These are phyloP conservation scores for Torymus auratus DNA, from an alignment of 2,888 invertebrate genomes.

Conservation along the genomic window DNA sequence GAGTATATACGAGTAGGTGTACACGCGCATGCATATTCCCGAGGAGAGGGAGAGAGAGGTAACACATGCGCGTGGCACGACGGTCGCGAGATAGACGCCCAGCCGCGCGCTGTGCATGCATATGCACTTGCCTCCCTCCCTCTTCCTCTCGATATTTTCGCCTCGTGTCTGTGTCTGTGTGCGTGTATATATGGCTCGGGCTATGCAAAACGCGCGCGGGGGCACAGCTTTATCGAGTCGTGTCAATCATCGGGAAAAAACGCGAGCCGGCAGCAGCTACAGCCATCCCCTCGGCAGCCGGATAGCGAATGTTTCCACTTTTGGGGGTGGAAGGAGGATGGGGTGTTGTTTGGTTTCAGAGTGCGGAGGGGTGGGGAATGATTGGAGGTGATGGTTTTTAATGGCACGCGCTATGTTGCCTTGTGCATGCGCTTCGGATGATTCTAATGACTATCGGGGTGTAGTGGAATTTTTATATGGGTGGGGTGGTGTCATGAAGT, in stretches of 20 bases:
- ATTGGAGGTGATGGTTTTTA: too few species aligned
- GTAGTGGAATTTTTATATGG: too few species aligned
- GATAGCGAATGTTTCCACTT: too few species aligned
- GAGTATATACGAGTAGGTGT: slow-evolving; percentile 54
- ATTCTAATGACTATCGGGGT: too few species aligned
- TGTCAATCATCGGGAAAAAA: slow-evolving; percentile 50
- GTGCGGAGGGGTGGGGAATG: too few species aligned
- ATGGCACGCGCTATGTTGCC: too few species aligned
- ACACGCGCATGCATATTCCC: too few species aligned
- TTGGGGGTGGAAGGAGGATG: too few species aligned
- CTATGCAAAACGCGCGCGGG: slow-evolving; percentile 1
- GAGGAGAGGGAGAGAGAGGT: slow-evolving; percentile 62
- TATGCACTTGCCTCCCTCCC: slow-evolving; percentile 31
- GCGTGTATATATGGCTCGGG: slow-evolving; percentile 56
- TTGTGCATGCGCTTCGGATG: too few species aligned
- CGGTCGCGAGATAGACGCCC: slow-evolving; percentile 3
- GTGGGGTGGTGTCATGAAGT: too few species aligned
- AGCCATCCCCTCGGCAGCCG: too few species aligned
- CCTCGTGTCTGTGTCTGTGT: background rate
- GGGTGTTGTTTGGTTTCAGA: too few species aligned
- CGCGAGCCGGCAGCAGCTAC: background rate
- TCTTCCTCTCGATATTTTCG: background rate
- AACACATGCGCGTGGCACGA: slow-evolving; percentile 75
- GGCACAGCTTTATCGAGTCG: slow-evolving; percentile 48
- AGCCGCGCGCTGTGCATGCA: slow-evolving; percentile 63